A percentile compares a stretch with the other conserved stretches of the same genome.
Evolutionary conservation across 2,888 invertebrate genomes (phyloP).

Genomic region (Mimumesa dahlbomi): DNA sequence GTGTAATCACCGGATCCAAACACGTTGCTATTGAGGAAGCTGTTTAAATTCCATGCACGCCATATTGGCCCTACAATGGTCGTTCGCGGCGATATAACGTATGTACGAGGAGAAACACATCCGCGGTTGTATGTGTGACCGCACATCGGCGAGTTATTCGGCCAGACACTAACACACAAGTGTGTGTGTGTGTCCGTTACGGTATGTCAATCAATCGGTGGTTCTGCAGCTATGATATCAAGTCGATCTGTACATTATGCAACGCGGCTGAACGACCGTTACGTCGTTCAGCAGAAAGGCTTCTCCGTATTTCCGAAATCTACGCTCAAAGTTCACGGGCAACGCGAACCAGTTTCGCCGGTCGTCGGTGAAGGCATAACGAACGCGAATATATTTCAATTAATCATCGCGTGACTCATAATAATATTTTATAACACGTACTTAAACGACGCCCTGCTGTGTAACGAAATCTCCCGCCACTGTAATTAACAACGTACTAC

Average conservation of each 20-base stretch:
- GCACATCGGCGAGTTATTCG: neutral
- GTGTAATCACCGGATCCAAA: too few species aligned
- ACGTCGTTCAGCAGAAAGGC: neutral
- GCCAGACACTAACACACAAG: conserved; percentile 5
- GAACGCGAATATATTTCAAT: too few species aligned
- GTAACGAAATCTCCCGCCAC: too few species aligned
- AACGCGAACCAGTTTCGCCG: too few species aligned
- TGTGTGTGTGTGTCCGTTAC: too few species aligned
- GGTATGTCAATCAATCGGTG: conserved; percentile 22
- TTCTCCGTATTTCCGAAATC: too few species aligned
- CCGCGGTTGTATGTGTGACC: conserved; percentile 20
- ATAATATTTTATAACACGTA: too few species aligned
- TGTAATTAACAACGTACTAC: too few species aligned
- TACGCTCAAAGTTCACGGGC: too few species aligned
- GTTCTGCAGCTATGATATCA: conserved; percentile 11
- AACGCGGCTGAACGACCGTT: conserved; percentile 2
- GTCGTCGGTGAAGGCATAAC: too few species aligned
- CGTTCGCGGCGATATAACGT: conserved; percentile 38
- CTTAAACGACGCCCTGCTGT: too few species aligned
- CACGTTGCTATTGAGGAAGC: conserved; percentile 48
- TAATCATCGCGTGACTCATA: too few species aligned
- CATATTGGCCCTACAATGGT: conserved; percentile 44
- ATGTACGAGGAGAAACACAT: conserved; percentile 15
- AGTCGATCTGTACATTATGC: conserved; percentile 35
- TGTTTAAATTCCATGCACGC: conserved; percentile 48